Percentiles rank a stretch among this genome's conserved stretches.
Evolutionary conservation across 2,113 vertebrate genomes (phyloP).

Genomic region (human (Homo sapiens)): DNA sequence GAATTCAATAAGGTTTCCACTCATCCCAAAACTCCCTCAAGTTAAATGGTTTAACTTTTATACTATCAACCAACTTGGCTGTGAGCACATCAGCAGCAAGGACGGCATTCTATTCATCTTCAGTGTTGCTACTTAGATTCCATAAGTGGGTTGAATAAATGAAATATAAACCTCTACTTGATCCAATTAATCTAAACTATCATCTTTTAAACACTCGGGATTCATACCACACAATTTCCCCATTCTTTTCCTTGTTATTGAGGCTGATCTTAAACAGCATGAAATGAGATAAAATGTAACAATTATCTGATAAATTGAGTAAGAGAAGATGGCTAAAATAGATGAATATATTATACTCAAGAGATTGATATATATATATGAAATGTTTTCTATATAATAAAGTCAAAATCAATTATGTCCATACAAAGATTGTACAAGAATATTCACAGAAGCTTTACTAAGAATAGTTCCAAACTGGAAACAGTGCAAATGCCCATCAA

Average conservation of each 20-base stretch:
- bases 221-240: not conserved
- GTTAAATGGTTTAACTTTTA: slow-evolving; percentile 5
- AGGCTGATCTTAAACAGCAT: not conserved
- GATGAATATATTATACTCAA: not conserved
- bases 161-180: not conserved
- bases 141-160: not conserved
- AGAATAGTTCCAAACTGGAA: not conserved
- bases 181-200: not conserved
- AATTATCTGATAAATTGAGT: slow-evolving; percentile 1
- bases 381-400: not conserved
- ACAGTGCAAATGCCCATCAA: not conserved
- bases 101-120: not conserved
- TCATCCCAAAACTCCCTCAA: not conserved
- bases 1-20: not conserved
- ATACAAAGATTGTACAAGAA: not conserved
- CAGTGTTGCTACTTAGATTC: not conserved
- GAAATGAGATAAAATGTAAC: slow-evolving; percentile 15
- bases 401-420: not conserved
- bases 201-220: not conserved
- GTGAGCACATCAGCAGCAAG: not conserved
- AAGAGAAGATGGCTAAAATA: not conserved
- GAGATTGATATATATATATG: not conserved
- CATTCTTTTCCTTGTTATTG: not conserved
- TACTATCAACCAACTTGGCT: not conserved
- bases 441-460: not conserved